Percentiles rank a stretch among this genome's conserved stretches.
Conservation (phyloP, 2,888 invertebrate species). For the Phania funesta region DNA sequence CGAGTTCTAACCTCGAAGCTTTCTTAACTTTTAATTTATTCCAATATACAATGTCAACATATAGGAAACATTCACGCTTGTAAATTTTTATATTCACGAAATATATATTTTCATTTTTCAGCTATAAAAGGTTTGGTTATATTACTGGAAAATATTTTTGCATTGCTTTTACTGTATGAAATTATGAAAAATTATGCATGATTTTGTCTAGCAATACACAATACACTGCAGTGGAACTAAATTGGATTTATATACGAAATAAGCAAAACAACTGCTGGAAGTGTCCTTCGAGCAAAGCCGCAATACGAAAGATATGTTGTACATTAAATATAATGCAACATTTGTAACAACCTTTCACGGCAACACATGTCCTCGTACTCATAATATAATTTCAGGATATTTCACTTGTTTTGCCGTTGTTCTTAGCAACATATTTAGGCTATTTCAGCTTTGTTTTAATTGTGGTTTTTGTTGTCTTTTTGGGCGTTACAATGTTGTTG, state of each 20-base stretch:
- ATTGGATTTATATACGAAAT: neutral
- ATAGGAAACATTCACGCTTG: neutral
- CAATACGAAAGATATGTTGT: constrained; percentile 22
- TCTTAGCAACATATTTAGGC: neutral
- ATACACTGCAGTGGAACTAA: constrained; percentile 1
- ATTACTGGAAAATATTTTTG: constrained; percentile 8
- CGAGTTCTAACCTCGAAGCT: too few relatives aligned
- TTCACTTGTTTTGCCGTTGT: neutral
- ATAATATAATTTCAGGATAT: neutral
- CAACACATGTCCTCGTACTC: neutral
- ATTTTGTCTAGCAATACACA: too few relatives aligned
- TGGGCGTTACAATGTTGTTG: neutral
- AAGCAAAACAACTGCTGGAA: neutral
- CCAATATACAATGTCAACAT: constrained; percentile 2
- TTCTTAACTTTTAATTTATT: neutral
- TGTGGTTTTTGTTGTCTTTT: neutral
- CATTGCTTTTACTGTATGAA: neutral
- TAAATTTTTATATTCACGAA: neutral
- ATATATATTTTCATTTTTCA: neutral
- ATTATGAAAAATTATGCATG: constrained; percentile 35
- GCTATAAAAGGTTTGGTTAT: constrained; percentile 4
- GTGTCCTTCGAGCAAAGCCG: constrained; percentile 18
- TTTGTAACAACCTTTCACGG: constrained; percentile 3
- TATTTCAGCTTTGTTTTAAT: neutral
- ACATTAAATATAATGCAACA: constrained; percentile 30